A percentile compares a stretch with the other conserved stretches of the same genome.
Evolutionary conservation across 2,797 vertebrate species (phyloP).

Genomic region (Lacerta viridis): DNA sequence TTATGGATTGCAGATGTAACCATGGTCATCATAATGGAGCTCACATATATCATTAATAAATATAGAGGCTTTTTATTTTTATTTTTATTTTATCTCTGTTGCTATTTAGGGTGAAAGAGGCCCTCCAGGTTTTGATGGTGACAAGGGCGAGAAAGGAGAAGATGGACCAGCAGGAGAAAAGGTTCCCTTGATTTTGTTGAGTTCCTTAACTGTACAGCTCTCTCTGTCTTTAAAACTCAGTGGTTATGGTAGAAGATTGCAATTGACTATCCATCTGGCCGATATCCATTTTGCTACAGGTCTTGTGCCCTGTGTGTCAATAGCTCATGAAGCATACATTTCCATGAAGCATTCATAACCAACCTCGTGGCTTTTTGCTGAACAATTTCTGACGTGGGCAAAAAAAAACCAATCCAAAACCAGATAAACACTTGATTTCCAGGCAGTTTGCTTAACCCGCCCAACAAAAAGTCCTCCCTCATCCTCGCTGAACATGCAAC

Average conservation of each 20-base stretch:
- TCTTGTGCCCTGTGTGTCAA: background rate
- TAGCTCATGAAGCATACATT: background rate
- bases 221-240: background rate
- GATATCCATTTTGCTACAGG: too few species aligned
- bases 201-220: background rate
- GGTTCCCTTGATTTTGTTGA: conserved; percentile 69
- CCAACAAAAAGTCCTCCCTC: background rate
- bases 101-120: conserved; percentile 85
- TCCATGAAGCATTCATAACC: background rate
- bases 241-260: too few species aligned
- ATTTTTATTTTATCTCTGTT: too few species aligned
- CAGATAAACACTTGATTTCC: background rate
- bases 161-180: conserved; percentile 90
- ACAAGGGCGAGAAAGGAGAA: conserved; percentile 95
- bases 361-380: background rate
- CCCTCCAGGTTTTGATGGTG: conserved; percentile 90
- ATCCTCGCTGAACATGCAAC: background rate
- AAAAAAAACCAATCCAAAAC: background rate
- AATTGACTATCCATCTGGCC: too few species aligned
- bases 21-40: background rate
- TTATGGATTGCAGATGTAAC: background rate
- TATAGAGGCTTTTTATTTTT: background rate
- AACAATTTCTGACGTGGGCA: background rate
- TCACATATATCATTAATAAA: background rate
- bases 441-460: background rate